Evolutionary conservation across 2,113 vertebrate species (phyloP).

Genomic region (Laticauda laticaudata): DNA sequence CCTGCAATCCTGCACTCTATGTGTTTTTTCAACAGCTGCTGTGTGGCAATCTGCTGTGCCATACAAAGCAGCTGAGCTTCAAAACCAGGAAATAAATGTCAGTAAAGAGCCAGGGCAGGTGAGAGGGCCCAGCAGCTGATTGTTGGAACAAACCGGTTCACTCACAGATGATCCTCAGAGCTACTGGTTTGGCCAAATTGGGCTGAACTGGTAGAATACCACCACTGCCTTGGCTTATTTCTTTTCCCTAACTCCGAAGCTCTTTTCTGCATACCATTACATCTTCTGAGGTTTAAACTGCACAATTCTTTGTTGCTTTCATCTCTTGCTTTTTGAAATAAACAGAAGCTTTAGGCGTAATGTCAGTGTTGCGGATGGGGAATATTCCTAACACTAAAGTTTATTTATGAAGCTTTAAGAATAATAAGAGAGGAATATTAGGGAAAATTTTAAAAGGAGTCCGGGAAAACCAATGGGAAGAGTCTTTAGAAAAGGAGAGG

Average conservation of each 20-base stretch:
- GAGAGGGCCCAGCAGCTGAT: no score
- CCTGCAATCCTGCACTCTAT: no score
- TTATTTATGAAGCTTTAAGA: constrained; percentile 30
- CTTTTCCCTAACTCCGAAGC: neutral
- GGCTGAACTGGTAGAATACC: no score
- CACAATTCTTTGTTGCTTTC: fast-evolving
- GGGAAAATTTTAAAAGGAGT: constrained; percentile 35
- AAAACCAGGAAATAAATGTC: no score
- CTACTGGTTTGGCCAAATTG: no score
- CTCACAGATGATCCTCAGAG: no score
- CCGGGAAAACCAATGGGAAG: neutral
- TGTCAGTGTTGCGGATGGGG: neutral
- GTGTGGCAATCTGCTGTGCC: no score
- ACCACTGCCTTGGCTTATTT: neutral
- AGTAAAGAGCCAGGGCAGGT: no score
- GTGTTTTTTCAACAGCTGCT: no score
- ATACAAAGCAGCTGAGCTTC: no score
- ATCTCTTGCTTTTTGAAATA: constrained; percentile 37
- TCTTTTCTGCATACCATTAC: neutral
- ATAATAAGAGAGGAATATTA: constrained; percentile 26
- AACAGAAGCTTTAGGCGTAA: constrained; percentile 43
- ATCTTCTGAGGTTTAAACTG: constrained; percentile 6
- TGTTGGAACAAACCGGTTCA: no score
- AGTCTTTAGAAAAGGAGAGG: neutral
- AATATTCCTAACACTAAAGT: constrained; percentile 40